Evolutionary conservation across 2,113 vertebrate genomes (phyloP).

Genomic region (Pangasianodon hypophthalmus): DNA sequence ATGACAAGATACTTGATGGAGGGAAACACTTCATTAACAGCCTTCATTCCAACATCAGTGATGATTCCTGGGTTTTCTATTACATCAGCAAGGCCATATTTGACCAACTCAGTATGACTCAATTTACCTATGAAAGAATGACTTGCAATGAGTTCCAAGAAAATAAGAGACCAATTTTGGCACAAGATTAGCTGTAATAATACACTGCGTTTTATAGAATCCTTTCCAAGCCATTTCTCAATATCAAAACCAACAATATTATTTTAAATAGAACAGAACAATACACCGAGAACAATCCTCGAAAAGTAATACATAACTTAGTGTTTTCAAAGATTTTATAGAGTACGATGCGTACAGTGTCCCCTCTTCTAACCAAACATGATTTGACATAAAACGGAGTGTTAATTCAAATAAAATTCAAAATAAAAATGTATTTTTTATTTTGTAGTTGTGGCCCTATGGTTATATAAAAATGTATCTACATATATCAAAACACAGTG

Average conservation of each 20-base stretch:
- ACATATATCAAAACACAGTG: no score
- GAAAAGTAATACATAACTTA: background rate
- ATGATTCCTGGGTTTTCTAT: conserved; percentile 98
- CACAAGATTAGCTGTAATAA: background rate
- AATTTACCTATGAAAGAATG: conserved; percentile 83
- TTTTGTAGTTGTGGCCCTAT: no score
- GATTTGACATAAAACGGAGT: no score
- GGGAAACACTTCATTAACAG: conserved; percentile 96
- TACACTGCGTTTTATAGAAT: background rate
- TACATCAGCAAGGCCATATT: conserved; percentile 95
- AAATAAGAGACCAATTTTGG: background rate
- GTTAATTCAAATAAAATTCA: no score
- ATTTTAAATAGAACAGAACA: background rate
- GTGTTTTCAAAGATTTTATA: background rate
- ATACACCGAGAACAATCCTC: background rate
- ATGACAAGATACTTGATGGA: conserved; percentile 96
- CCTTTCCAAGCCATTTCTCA: no score
- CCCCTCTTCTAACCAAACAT: no score
- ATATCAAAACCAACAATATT: background rate
- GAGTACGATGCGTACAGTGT: background rate
- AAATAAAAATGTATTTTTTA: no score
- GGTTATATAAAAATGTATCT: no score
- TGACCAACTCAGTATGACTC: conserved; percentile 94
- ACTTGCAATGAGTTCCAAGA: background rate
- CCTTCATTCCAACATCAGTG: conserved; percentile 97